Conservation (phyloP, 2,797 vertebrate species). For the Chelon labrosus region DNA sequence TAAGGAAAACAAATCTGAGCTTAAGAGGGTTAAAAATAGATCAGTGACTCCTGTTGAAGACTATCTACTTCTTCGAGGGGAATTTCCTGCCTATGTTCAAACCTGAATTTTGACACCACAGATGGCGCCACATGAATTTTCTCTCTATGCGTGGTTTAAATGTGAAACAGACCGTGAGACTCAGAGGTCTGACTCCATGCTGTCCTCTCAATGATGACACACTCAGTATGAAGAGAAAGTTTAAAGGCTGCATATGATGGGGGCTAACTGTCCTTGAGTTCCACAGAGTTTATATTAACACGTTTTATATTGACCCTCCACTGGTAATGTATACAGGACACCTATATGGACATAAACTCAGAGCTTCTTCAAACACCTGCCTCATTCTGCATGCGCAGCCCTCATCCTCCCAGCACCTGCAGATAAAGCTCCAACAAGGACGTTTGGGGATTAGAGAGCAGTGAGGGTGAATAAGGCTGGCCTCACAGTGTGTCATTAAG, state of each 20-base stretch:
- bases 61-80: too few species aligned
- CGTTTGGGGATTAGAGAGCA: constrained; percentile 1
- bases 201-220: constrained; percentile 32
- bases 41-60: too few species aligned
- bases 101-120: too few species aligned
- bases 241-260: constrained; percentile 40
- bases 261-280: constrained; percentile 28
- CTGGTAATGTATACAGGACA: too few species aligned
- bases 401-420: neutral
- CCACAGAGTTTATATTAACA: constrained; percentile 7
- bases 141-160: neutral
- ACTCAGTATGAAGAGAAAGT: constrained; percentile 10
- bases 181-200: constrained; percentile 6
- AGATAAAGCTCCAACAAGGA: constrained; percentile 6
- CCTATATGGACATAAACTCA: neutral
- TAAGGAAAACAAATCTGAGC: too few species aligned
- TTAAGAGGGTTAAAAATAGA: neutral
- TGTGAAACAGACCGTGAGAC: constrained; percentile 17
- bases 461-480: constrained; percentile 4
- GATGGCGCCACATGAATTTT: too few species aligned
- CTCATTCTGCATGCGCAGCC: neutral
- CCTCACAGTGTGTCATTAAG: constrained; percentile 20
- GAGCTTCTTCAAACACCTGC: neutral
- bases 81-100: too few species aligned
- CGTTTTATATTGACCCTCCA: neutral